Base-by-base conservation (phyloP, 2,888 invertebrate species). In the Amiota mariae region DNA sequence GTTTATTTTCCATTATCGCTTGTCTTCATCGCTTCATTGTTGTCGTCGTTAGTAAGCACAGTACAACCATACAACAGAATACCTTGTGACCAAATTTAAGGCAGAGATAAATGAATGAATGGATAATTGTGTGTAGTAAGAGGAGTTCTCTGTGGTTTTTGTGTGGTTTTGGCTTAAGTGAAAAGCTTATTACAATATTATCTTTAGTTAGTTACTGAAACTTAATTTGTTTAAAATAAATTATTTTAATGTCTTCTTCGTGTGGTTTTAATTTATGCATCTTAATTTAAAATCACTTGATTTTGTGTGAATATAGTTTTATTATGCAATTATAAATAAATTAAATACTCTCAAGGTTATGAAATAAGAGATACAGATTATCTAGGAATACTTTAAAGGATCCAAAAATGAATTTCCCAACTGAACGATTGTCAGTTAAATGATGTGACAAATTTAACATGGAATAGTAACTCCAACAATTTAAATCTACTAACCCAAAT, bases 1-100 rank as follows among this genome's bases (percentile, higher is more conserved):
- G 59, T 59, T 24, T 63, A 63, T 63, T 63, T 63, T 63, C 63
- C 46, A 63, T 63, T 63, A 63, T 36, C 46, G 63, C 36, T 63
- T 18, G 36, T 63, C 36, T 13, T 15, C 15, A 15, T 24, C 24
- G 24, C 24, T 24, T 24, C 24, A 24, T 24, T 24, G 24, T 24
- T 24, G 36, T 36, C 36, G 36, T 36, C 6, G 36, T 36, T 36
- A 36, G 36, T 6, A 6, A 36, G 36, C 36, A 2, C 4, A 36
- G 6, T 36, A 36, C 36, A 1, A 24, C 2, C 3, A 2, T 24
- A 24, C 24, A 3, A 24, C 36, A 36, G 2, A 4, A 6, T 36
- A 36, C 36, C 36, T 36, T 36, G 36, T 36, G 36, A 36, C 6
- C 8, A 6, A 36, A 36, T 36, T 36, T 3, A 54, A 54, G n/a